phyloP scores from a whole-genome alignment of 2,113 vertebrate species.

The Eudorcas thomsonii region DNA sequence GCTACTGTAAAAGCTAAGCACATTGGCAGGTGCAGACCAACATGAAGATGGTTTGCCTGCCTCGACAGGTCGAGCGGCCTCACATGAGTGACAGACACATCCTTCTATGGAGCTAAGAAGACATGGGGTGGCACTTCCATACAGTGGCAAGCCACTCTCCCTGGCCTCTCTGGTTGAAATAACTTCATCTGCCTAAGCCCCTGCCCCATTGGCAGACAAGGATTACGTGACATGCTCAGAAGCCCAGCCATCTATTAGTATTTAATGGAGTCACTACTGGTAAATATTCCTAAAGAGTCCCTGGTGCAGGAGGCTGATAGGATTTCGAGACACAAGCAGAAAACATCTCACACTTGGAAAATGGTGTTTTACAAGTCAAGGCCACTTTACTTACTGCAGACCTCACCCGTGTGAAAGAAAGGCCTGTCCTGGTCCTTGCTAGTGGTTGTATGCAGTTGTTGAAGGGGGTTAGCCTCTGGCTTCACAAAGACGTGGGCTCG shows the following conservation, averaged over 20 bases:
- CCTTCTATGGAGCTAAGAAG: not conserved
- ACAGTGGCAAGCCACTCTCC: slow-evolving; percentile 27
- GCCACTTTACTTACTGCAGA: not conserved
- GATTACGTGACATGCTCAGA: slow-evolving; percentile 68
- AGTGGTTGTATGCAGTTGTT: accelerated
- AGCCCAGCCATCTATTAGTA: slow-evolving; percentile 60
- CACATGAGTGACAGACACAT: not conserved
- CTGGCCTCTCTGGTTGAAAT: slow-evolving; percentile 63
- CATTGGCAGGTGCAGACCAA: not conserved
- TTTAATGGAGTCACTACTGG: slow-evolving; percentile 69
- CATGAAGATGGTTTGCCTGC: not conserved
- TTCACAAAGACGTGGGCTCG: not conserved
- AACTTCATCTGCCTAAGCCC: slow-evolving; percentile 62
- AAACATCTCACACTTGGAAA: not conserved
- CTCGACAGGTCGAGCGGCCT: not conserved
- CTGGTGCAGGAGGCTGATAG: slow-evolving; percentile 20
- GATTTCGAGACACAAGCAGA: slow-evolving; percentile 47
- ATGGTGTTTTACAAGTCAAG: not conserved
- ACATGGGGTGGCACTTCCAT: not conserved
- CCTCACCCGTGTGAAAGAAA: not conserved
- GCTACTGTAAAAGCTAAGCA: not conserved
- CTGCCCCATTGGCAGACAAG: slow-evolving; percentile 48
- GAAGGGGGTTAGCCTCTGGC: not conserved
- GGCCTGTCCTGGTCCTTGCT: not conserved
- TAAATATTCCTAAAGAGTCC: slow-evolving; percentile 11